Evolutionary conservation across 1,140 invertebrate genomes (phyloP).

Genomic region (Hyles vespertilio): DNA sequence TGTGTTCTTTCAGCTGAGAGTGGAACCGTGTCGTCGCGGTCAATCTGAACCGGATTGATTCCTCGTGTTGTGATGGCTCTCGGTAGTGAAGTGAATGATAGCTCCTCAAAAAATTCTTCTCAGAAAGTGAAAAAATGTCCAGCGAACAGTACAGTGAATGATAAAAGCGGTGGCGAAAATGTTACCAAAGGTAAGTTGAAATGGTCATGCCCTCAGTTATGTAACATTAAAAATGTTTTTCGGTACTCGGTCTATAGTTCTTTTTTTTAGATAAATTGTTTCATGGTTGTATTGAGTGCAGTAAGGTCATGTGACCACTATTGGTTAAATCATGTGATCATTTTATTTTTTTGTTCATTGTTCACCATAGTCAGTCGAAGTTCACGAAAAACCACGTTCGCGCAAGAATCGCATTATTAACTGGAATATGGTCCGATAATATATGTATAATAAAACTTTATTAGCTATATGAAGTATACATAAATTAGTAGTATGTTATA

Average conservation of each 20-base stretch:
- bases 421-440: too few species aligned
- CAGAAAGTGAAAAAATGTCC: conserved; percentile 74
- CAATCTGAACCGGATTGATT: conserved; percentile 68
- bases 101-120: conserved; percentile 62
- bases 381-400: too few species aligned
- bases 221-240: conserved; percentile 60
- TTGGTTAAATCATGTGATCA: conserved; percentile 34
- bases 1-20: conserved; percentile 73
- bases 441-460: too few species aligned
- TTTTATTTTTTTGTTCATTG: conserved; percentile 10
- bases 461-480: too few species aligned
- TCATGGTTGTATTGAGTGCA: conserved; percentile 29
- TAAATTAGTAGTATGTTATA: background rate
- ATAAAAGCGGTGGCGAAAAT: conserved; percentile 58
- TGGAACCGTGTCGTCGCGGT: conserved; percentile 68
- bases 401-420: too few species aligned
- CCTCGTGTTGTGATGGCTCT: conserved; percentile 76
- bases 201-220: conserved; percentile 69
- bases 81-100: conserved; percentile 76
- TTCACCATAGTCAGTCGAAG: too few species aligned
- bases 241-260: conserved; percentile 8
- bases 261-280: conserved; percentile 25
- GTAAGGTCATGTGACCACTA: conserved; percentile 50
- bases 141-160: conserved; percentile 55
- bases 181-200: conserved; percentile 69